Evolutionary conservation across 2,797 vertebrate species (phyloP), one percentile per base, ranked within the genome.

Genomic region (Gymnodraco acuticeps): DNA sequence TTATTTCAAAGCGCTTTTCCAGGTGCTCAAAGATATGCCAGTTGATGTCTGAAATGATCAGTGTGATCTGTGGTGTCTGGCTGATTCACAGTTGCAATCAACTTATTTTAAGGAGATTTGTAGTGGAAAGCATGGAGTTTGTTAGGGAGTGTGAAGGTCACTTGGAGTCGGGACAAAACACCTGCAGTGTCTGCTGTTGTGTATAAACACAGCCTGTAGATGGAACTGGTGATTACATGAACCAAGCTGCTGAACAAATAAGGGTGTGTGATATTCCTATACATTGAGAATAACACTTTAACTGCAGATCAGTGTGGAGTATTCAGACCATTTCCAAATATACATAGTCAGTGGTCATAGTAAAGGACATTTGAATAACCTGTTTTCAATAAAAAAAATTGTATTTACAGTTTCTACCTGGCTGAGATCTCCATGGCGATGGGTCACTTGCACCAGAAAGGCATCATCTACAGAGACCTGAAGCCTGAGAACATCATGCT

Each of bases 401-500:
- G 91, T 94, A 55, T 91, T 91, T 93, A 96, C 91, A 99, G 98
- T 93, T 99, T 99, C 95, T 99, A 99, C 93, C 95, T 99, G 95
- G 98, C 98, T 85, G 98, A 99, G 95, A 99, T 99, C 88, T 98
- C 98, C 8, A 98, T 99, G 98, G 98, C 98, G 55, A 92, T 99
- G 91, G 98, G 98, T 81, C 97, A 99, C 92, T 94, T 99, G 90
- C 98, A 99, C 95, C 97, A 99, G 91, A 99, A 99, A 93, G 98
- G 98, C 88, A 99, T 99, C 87, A 99, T 99, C 93, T 99, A 99
- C 83, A 95, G 98, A 93, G 98, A 99, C 91, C 94, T 99, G 92
- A 99, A 99, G 93, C 98, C 98, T 66, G 98, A 99, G 92, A 99
- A 99, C 93, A 99, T 99, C 94, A 99, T 99, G 98, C 97, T 99